Conservation (phyloP, 2,797 vertebrate species). For the Sebastes reedi region DNA sequence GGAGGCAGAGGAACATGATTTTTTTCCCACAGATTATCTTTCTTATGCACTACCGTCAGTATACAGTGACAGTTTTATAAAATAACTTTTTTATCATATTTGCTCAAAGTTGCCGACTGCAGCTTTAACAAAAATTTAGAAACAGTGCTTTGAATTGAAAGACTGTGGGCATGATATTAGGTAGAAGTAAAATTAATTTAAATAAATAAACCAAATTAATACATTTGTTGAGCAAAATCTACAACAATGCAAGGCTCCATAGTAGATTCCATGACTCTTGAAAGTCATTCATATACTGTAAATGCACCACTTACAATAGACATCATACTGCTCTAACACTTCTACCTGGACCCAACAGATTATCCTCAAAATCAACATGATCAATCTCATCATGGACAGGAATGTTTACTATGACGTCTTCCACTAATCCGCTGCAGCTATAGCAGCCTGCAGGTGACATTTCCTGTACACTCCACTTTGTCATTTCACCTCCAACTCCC, state of each 20-base stretch:
- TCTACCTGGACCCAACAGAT: not conserved
- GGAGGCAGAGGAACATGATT: too few species aligned
- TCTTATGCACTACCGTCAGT: too few species aligned
- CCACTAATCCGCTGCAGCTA: conserved; percentile 19
- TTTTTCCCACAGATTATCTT: too few species aligned
- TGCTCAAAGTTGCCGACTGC: too few species aligned
- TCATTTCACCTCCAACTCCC: conserved; percentile 27
- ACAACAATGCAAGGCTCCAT: not conserved
- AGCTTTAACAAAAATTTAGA: not conserved
- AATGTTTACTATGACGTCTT: not conserved
- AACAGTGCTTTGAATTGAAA: not conserved
- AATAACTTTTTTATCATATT: too few species aligned
- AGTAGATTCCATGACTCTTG: not conserved
- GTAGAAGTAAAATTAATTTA: not conserved
- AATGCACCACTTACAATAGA: not conserved
- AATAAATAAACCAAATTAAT: not conserved
- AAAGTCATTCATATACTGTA: not conserved
- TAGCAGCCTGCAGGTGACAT: conserved; percentile 24
- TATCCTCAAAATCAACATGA: conserved; percentile 4
- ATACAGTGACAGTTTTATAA: too few species aligned
- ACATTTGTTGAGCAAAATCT: not conserved
- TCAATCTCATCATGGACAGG: not conserved
- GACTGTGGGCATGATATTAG: not conserved
- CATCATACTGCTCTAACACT: not conserved
- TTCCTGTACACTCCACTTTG: conserved; percentile 11